A percentile compares a stretch with the other conserved stretches of the same genome.
These are phyloP conservation scores for Cromileptes altivelis DNA, from an alignment of 2,113 vertebrate genomes.

Conservation along the genomic window DNA sequence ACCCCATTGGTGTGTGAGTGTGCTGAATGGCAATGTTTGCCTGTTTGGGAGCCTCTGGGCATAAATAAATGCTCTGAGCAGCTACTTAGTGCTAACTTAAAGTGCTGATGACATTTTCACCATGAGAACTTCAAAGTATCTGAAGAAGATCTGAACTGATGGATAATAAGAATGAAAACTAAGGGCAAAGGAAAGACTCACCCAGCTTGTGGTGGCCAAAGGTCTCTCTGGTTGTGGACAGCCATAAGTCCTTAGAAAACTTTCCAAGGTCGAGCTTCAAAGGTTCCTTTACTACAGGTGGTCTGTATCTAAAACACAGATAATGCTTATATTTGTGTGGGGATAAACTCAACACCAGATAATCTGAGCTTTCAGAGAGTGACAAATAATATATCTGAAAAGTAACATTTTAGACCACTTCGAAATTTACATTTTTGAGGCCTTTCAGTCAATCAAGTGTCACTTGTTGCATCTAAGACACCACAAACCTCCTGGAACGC, in stretches of 20 bases:
- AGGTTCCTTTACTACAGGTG: conserved; percentile 21
- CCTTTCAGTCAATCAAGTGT: background rate
- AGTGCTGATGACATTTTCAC: background rate
- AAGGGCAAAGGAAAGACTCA: conserved; percentile 12
- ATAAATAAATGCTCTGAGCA: background rate
- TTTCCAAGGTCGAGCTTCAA: conserved; percentile 49
- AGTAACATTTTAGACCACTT: background rate
- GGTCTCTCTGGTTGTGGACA: conserved; percentile 43
- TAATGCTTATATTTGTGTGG: background rate
- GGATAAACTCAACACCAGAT: background rate
- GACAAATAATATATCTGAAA: background rate
- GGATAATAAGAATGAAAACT: background rate
- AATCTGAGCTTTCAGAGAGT: background rate
- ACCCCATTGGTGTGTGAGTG: too few species aligned
- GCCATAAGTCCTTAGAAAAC: conserved; percentile 34
- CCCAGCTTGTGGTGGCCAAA: conserved; percentile 38
- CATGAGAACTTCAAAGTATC: too few species aligned
- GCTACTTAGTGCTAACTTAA: background rate
- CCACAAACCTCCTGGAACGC: background rate
- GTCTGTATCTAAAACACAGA: conserved; percentile 26
- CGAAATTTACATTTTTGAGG: background rate
- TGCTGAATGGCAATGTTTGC: background rate
- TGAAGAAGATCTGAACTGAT: background rate
- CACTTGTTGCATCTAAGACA: background rate
- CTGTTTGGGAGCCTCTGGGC: background rate